These are phyloP conservation scores for Crioceris asparagi DNA, from an alignment of 2,888 invertebrate genomes.

Conservation along the genomic window DNA sequence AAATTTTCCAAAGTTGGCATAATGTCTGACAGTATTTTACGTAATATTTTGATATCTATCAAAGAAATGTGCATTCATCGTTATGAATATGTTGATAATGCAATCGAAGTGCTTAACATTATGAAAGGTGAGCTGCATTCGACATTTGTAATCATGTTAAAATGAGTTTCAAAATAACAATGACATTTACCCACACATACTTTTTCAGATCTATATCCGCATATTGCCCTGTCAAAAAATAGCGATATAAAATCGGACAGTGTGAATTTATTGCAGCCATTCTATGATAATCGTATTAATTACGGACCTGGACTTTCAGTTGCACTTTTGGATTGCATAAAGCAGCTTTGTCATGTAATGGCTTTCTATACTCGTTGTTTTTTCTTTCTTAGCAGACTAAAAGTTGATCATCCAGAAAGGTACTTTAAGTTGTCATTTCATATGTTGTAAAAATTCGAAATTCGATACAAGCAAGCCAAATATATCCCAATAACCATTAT, in stretches of 20 bases:
- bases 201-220: constrained; percentile 25
- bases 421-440: too few species aligned
- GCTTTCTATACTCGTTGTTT: too few species aligned
- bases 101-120: constrained; percentile 29
- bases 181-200: constrained; percentile 5
- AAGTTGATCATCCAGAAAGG: too few species aligned
- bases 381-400: too few species aligned
- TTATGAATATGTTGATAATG: constrained; percentile 29
- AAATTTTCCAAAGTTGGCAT: constrained; percentile 22
- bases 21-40: constrained; percentile 22
- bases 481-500: too few species aligned
- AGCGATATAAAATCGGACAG: constrained; percentile 14
- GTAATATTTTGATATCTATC: constrained; percentile 27
- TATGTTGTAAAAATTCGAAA: too few species aligned
- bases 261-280: constrained; percentile 24
- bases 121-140: constrained; percentile 15
- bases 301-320: constrained; percentile 36
- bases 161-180: constrained; percentile 2
- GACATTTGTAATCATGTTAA: too few species aligned
- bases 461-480: too few species aligned
- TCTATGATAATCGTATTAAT: constrained; percentile 23
- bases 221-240: constrained; percentile 18
- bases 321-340: constrained; percentile 37
- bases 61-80: constrained; percentile 28
- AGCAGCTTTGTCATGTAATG: constrained; percentile 33